Evolutionary conservation across 2,888 invertebrate species (phyloP).

Genomic region (Orthosia incerta): DNA sequence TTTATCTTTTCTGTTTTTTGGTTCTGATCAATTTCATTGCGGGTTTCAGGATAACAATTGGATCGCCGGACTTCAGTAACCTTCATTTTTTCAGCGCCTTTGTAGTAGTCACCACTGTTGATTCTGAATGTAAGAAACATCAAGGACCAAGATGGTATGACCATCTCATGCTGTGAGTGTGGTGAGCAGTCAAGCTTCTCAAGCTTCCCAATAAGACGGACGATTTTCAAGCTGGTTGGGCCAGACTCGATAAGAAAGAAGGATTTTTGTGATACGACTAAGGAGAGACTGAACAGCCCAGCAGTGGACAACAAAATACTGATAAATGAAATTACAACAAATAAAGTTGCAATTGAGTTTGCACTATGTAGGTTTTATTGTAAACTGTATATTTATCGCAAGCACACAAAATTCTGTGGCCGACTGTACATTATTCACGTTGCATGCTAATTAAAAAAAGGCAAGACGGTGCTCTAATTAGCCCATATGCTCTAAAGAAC

Average conservation of each 20-base stretch:
- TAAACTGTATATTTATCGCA: neutral
- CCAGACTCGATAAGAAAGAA: too few relatives aligned
- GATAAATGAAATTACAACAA: neutral
- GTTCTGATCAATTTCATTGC: neutral
- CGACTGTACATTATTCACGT: constrained; percentile 36
- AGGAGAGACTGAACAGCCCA: too few relatives aligned
- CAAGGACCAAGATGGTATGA: too few relatives aligned
- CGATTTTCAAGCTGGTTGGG: too few relatives aligned
- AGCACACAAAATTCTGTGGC: neutral
- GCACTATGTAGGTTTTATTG: too few relatives aligned
- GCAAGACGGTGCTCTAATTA: constrained; percentile 54
- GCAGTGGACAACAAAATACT: too few relatives aligned
- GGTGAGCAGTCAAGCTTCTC: neutral
- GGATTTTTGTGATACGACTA: too few relatives aligned
- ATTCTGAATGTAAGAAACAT: neutral
- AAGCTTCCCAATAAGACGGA: too few relatives aligned
- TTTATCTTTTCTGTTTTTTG: too few relatives aligned
- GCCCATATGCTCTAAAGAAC: constrained; percentile 51
- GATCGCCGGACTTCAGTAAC: neutral
- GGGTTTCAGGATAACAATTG: neutral
- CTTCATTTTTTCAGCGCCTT: neutral
- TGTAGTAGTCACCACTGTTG: neutral
- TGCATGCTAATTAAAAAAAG: constrained; percentile 60
- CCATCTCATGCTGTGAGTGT: neutral
- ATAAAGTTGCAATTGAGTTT: too few relatives aligned